Evolutionary conservation across 1,140 invertebrate genomes (phyloP), one percentile per base, ranked within the genome.

Genomic region (Drosophila seguyi): DNA sequence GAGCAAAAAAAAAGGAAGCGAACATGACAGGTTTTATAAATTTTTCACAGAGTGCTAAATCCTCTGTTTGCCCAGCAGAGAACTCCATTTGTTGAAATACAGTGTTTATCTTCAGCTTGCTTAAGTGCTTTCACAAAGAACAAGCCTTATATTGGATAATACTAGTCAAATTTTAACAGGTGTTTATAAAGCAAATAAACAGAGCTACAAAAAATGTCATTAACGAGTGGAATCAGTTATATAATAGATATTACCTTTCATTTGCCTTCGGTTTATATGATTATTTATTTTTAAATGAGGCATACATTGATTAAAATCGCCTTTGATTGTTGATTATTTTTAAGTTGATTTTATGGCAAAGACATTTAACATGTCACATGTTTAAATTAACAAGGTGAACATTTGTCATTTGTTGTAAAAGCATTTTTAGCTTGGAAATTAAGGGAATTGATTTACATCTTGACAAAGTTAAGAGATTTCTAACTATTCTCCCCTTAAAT

Each of bases 71-170:
- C 16, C 27, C 41, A 61, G 20, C 41, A 34, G 38, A 34, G 38
- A 61, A 25, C 16, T 60, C 14, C 61, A 63, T 60, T 60, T 61
- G 56, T 61, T 61, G 27, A 58, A 58, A 63, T 59, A 63, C 27
- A 20, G 38, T 27, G 29, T 42, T n/a, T 34, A 58, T 42, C 25
- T 38, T n/a, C 1, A 41, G 50, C 53, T 29, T 57, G 14, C 1
- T 29, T 39, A 34, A 25, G 13, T n/a, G 20, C 27, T 34, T 42
- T 42, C 2, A 34, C 18, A 13, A 11, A 62, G 13, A 25, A 34
- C 13, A 29, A 27, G 18, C 14, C 2, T 4, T 31, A 29, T 31
- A 31, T 29, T n/a, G 13, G 25, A 20, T 39, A 29, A 56, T 61
- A 3, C n/a, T 16, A 57, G 6, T 29, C 18, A 8, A 57, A 27